Conservation (phyloP, 2,888 invertebrate species). For the Zele albiditarsus region DNA sequence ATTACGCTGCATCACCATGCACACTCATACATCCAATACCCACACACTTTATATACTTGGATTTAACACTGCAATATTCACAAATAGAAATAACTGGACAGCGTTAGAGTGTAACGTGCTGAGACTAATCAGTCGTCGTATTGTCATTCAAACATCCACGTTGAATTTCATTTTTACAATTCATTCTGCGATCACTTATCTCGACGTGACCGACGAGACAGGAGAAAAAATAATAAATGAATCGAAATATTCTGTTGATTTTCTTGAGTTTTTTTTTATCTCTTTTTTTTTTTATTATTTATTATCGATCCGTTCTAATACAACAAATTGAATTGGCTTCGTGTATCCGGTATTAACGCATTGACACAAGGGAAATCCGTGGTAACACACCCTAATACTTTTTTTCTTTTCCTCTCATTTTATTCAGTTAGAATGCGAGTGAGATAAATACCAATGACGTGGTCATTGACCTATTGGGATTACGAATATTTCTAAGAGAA, state of each 20-base stretch:
- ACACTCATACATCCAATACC: conserved; percentile 21
- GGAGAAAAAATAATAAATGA: background rate
- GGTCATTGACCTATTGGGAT: conserved; percentile 22
- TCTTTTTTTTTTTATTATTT: background rate
- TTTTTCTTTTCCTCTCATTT: background rate
- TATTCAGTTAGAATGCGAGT: background rate
- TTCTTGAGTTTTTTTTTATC: background rate
- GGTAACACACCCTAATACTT: conserved; percentile 41
- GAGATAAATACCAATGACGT: background rate
- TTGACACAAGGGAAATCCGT: conserved; percentile 47
- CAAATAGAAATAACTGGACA: background rate
- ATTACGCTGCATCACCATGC: conserved; percentile 42
- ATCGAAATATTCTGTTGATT: background rate
- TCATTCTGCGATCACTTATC: background rate
- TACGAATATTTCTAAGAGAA: background rate
- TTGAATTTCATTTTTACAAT: background rate
- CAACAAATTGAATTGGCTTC: background rate
- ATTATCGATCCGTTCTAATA: background rate
- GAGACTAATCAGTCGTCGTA: background rate
- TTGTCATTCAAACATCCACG: background rate
- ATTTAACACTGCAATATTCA: too few relatives aligned
- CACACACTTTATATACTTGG: background rate
- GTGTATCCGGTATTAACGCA: conserved; percentile 40
- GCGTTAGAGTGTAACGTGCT: background rate
- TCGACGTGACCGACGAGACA: background rate